Evolutionary conservation across 2,888 invertebrate species (phyloP), one percentile per base, ranked within the genome.

Genomic region (Lordiphosa andalusiaca): DNA sequence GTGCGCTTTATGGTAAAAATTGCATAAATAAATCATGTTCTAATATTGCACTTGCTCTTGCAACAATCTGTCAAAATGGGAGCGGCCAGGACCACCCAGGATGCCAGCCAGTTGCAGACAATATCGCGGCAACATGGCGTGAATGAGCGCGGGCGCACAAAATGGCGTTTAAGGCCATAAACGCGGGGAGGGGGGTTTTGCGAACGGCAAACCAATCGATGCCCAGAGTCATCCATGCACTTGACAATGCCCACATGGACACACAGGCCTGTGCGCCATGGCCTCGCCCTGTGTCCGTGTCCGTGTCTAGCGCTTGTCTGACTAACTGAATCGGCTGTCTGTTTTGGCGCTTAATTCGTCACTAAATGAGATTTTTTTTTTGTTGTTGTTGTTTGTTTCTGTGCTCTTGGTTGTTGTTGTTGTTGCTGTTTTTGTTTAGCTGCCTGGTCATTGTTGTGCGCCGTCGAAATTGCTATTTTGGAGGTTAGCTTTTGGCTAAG

Each of bases 331-430:
- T 73, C 78, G 80, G 66, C 74, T 69, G 86, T 85, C 80, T 81
- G 80, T 85, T 81, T 81, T 85, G 84, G 86, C 83, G 84, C 83
- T 87, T 85, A 87, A 85, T 86, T 87, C 85, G 87, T 85, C 85
- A 87, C 84, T 86, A 85, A 85, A 85, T 85, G 86, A 86, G 87
- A 69, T 78, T 85, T 84, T 85, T 72, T 16, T 16, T 19, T 60
- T 42, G 49, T 16, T 53, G 64, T 39, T 56, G 53, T 40, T 19
- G 19, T 19, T 19, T 16, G 16, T 19, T 52, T 58, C 40, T 57
- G 56, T 36, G 16, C 2, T 16, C 2, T 2, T 16, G 16, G 19
- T 60, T 42, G 49, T 16, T 53, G 64, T 39, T 56, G 53, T 40
- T 19, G 19, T 19, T 19, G n/a, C n/a, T n/a, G n/a, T 19, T 52